Evolutionary conservation across 2,113 vertebrate genomes (phyloP).

Genomic region (Mirounga angustirostris): DNA sequence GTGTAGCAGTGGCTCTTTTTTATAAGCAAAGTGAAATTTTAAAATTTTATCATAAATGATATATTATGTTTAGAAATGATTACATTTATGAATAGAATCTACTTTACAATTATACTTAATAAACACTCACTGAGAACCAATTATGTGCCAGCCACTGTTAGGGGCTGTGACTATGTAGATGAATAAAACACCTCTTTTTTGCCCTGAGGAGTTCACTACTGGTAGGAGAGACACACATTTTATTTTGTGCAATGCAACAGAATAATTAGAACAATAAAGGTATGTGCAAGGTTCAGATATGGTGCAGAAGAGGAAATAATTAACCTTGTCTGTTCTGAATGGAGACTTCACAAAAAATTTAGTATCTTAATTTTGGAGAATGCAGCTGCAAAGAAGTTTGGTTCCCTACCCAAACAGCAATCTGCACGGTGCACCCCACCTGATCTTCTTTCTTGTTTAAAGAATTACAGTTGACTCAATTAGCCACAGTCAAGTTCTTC

Average conservation of each 20-base stretch:
- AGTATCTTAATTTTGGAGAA: slow-evolving; percentile 24
- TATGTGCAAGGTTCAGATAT: neutral
- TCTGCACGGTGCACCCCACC: rapidly evolving
- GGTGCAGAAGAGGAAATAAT: neutral
- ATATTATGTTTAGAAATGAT: slow-evolving; percentile 54
- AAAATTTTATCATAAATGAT: slow-evolving; percentile 50
- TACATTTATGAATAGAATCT: slow-evolving; percentile 61
- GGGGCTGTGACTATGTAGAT: neutral
- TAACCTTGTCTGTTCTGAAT: neutral
- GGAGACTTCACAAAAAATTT: neutral
- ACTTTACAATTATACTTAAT: slow-evolving; percentile 59
- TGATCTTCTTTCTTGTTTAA: neutral
- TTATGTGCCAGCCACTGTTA: slow-evolving; percentile 43
- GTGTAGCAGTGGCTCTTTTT: neutral
- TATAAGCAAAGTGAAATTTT: slow-evolving; percentile 14
- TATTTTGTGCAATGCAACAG: neutral
- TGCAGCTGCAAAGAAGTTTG: neutral
- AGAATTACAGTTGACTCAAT: neutral
- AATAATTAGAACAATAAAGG: neutral
- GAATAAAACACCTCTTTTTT: slow-evolving; percentile 37
- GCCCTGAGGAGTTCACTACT: neutral
- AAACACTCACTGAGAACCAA: slow-evolving; percentile 57
- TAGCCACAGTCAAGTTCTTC: neutral
- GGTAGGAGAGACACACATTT: neutral
- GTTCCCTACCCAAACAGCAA: neutral